Base-by-base conservation (phyloP, 92 coral and sea anemone genomes). In the Galaxea fascicularis region DNA sequence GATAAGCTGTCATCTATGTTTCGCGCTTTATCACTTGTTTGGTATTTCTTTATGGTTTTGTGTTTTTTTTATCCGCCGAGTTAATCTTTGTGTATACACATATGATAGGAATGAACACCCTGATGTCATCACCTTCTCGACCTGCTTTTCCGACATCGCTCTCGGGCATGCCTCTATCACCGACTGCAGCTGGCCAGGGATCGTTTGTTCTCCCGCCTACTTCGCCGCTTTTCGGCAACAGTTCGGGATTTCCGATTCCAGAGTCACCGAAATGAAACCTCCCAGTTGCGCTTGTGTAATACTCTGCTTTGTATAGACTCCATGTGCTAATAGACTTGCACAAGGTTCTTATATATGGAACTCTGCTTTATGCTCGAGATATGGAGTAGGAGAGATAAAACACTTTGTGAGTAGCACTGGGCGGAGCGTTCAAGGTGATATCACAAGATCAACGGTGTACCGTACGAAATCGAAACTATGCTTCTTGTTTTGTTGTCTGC, bases 171-270 rank as follows among this genome's bases (percentile, higher is more conserved):
- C 92, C 98, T 17, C 96, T 93, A 74, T 93, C 99, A 52, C 94
- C 99, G 44, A 89, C 99, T 44, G 90, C 93, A 11, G 80, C 95
- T 41, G 93, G 91, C 21, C 98, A 94, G 74, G 92, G 93, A 25
- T 89, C 98, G 53, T 96, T 94, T 54, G 86, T 96, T 59, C 91
- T 96, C 80, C 92, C 41, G 2, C 41, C 95, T 13, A 93, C 94
- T 58, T 96, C 98, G 74, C 98, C 99, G 17, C 91, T 96, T 41
- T 96, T 96, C 85, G 95, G 95, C 53, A 92, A 87, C 83, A 90
- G 89, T 62, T 79, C 95, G 31, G 98, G 93, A 21, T 94, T 95
- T 70, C 92, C 98, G 27, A 52, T 91, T 10, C 84, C 90, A 10
- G 92, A 88, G 35, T 79, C 87, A 49, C 89, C 94, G 18, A 83